phyloP scores from a whole-genome alignment of 2,797 vertebrate species.

The Megaceryle alcyon region DNA sequence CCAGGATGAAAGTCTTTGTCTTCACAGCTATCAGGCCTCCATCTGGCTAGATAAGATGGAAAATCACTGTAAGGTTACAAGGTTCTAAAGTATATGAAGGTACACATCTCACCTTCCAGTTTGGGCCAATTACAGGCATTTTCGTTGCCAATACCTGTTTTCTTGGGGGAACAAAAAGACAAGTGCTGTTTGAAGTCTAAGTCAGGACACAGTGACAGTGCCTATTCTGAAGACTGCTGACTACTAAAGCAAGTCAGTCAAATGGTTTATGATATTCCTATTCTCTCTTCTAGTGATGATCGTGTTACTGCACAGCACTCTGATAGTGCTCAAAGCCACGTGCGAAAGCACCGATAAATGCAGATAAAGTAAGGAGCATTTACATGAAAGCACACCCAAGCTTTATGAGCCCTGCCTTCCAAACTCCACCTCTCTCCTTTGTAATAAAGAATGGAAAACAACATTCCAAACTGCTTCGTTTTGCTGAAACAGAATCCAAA shows the following conservation, averaged over 20 bases:
- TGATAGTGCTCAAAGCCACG: background rate
- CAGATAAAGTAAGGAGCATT: background rate
- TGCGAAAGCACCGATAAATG: background rate
- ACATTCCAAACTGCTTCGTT: background rate
- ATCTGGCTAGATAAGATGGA: slow-evolving; percentile 61
- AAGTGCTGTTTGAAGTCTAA: background rate
- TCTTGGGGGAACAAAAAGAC: background rate
- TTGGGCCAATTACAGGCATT: background rate
- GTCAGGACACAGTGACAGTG: background rate
- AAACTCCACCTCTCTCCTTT: background rate
- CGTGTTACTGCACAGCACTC: background rate
- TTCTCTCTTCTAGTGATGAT: background rate
- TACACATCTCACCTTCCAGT: background rate
- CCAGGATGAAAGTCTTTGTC: slow-evolving; percentile 75
- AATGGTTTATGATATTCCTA: background rate
- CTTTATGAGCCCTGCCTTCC: background rate
- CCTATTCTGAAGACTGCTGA: background rate
- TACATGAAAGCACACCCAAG: background rate
- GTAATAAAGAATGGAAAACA: background rate
- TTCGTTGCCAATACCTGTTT: background rate
- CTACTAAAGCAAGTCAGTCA: background rate
- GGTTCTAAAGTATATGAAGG: background rate
- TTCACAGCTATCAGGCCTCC: slow-evolving; percentile 78
- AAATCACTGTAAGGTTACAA: background rate
- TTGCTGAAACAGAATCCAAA: background rate